These are phyloP conservation scores for Chydorus sphaericus DNA, from an alignment of 2,888 invertebrate species.

Conservation along the genomic window DNA sequence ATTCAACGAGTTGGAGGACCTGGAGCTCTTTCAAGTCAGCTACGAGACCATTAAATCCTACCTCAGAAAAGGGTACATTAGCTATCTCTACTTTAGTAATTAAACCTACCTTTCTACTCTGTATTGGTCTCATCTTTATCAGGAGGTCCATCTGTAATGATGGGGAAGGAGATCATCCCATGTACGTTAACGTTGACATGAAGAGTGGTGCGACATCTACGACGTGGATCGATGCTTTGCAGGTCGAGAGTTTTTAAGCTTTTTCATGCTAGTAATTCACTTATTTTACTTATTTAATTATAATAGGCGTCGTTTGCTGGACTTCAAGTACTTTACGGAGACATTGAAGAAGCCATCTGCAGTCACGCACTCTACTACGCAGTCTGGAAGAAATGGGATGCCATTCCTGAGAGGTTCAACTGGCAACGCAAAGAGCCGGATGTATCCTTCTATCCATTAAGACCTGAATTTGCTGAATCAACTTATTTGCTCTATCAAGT, in stretches of 20 bases:
- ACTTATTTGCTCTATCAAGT: conserved; percentile 42
- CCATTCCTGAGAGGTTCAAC: conserved; percentile 38
- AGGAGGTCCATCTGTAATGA: conserved; percentile 37
- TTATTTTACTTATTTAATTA: conserved; percentile 20
- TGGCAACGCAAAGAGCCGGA: conserved; percentile 36
- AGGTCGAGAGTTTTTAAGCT: conserved; percentile 27
- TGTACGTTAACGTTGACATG: conserved; percentile 49
- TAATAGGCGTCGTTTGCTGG: conserved; percentile 27
- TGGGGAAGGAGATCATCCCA: conserved; percentile 41
- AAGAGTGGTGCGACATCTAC: conserved; percentile 39
- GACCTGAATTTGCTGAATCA: conserved; percentile 46
- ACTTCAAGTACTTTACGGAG: conserved; percentile 37
- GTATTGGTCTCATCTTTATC: too few relatives aligned
- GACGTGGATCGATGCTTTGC: conserved; percentile 47
- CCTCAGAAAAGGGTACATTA: conserved; percentile 38
- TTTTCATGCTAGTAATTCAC: neutral
- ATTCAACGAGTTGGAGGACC: conserved; percentile 41
- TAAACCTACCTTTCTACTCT: neutral
- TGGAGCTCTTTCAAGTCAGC: conserved; percentile 40
- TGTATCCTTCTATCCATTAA: conserved; percentile 43
- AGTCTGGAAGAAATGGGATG: conserved; percentile 42
- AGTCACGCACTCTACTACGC: conserved; percentile 44
- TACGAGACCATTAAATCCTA: conserved; percentile 39
- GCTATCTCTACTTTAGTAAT: neutral
- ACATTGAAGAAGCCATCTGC: conserved; percentile 48